Evolutionary conservation across 1,140 invertebrate genomes (phyloP).

Genomic region (Papilio polyxenes): DNA sequence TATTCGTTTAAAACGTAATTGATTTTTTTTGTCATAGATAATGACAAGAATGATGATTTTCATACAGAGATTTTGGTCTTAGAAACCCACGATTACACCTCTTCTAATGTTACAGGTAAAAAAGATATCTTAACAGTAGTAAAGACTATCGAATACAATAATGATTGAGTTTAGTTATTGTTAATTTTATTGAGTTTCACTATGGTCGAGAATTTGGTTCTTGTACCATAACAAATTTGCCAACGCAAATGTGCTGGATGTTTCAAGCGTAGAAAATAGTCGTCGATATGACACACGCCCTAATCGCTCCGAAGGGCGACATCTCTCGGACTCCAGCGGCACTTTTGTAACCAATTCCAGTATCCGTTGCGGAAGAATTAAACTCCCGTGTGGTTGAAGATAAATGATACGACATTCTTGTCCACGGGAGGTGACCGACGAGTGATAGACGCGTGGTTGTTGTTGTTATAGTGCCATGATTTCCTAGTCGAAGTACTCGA

Average conservation of each 20-base stretch:
- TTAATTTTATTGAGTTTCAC: slow-evolving; percentile 46
- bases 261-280: slow-evolving; percentile 56
- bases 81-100: slow-evolving; percentile 42
- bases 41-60: too few species aligned
- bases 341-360: slow-evolving; percentile 37
- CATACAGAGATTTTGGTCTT: too few species aligned
- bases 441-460: slow-evolving; percentile 84
- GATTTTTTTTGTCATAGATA: too few species aligned
- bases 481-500: slow-evolving; percentile 90
- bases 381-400: slow-evolving; percentile 82
- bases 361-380: slow-evolving; percentile 49
- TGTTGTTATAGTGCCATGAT: slow-evolving; percentile 89
- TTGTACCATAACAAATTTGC: slow-evolving; percentile 67
- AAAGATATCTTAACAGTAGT: slow-evolving; percentile 56
- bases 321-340: slow-evolving; percentile 32
- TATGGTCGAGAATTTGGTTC: slow-evolving; percentile 50
- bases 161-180: slow-evolving; percentile 58
- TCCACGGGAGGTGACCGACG: slow-evolving; percentile 84
- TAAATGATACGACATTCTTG: slow-evolving; percentile 87
- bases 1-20: too few species aligned
- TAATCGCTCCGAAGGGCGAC: background rate
- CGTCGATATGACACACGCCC: slow-evolving; percentile 56
- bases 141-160: slow-evolving; percentile 49
- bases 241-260: slow-evolving; percentile 52
- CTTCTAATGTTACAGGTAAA: slow-evolving; percentile 69